Evolutionary conservation across 2,888 invertebrate genomes (phyloP), one percentile per base, ranked within the genome.

Genomic region (Rhagonycha lutea): DNA sequence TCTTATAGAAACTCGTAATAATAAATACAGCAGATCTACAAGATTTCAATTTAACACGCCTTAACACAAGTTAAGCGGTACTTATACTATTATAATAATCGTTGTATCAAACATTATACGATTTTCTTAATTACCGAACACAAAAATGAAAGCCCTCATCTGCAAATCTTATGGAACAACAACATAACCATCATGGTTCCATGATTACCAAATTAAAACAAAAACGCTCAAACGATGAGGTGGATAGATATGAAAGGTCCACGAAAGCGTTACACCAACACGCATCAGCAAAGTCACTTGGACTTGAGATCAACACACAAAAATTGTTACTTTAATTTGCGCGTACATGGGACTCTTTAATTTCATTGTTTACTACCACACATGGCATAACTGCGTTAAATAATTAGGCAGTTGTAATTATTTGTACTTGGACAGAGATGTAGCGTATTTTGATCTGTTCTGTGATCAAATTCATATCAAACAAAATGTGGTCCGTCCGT

Each of bases 21-120:
- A 72, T 68, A 68, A 72, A 68, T 72, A 68, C 14, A 14, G 61
- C 47, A 47, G 72, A 72, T 72, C 72, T 72, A 26, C 28, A 61
- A 67, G 68, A 72, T 67, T 68, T 72, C 47, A 60, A 47, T n/a
- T 18, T 61, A 69, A 47, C 62, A 73, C 73, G 63, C 61, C 69
- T 18, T 29, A 61, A 73, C 73, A 73, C 73, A 69, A 73, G 63
- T 69, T 69, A 73, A 69, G 73, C 62, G 73, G 69, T 69, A 47
- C 47, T 47, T 47, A 47, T 7, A 8, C 47, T n/a, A 47, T 47
- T 47, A 47, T n/a, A 4, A 47, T 47, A 47, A 47, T 47, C 47
- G n/a, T 47, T 8, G 5, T 47, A 47, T 47, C 47, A 7, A 47
- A n/a, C 47, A 47, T 47, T 47, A n/a, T 32, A 32, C 47, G 2